These are phyloP conservation scores for Urocynchramus pylzowi DNA, from an alignment of 2,113 vertebrate species.

Conservation along the genomic window DNA sequence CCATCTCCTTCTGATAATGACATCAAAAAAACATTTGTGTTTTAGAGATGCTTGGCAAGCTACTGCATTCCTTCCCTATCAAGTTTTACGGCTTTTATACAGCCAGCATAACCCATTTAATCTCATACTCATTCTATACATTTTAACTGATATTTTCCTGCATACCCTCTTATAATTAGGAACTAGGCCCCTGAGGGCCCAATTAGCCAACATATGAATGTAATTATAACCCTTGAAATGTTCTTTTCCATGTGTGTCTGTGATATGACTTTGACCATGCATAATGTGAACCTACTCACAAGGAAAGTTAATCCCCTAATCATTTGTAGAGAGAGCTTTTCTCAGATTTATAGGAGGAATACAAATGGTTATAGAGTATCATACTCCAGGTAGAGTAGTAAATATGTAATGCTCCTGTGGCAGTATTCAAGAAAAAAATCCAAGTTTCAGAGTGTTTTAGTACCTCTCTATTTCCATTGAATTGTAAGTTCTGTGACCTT, in stretches of 20 bases:
- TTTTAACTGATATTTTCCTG: slow-evolving; percentile 67
- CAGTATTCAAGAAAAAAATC: slow-evolving; percentile 1
- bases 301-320: slow-evolving; percentile 62
- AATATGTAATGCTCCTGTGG: neutral
- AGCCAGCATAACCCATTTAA: slow-evolving; percentile 63
- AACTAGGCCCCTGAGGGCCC: slow-evolving; percentile 72
- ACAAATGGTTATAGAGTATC: slow-evolving; percentile 8
- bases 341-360: slow-evolving; percentile 40
- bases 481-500: neutral
- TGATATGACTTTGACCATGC: slow-evolving; percentile 63
- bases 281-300: slow-evolving; percentile 55
- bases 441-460: neutral
- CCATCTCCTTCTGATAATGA: slow-evolving; percentile 50
- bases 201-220: slow-evolving; percentile 77
- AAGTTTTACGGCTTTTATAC: slow-evolving; percentile 75
- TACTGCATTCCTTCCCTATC: slow-evolving; percentile 68
- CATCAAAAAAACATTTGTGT: slow-evolving; percentile 35
- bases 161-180: slow-evolving; percentile 72
- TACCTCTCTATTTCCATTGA: neutral
- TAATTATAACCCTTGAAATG: slow-evolving; percentile 74
- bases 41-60: slow-evolving; percentile 57
- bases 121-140: slow-evolving; percentile 70
- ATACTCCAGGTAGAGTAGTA: neutral
- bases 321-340: slow-evolving; percentile 53
- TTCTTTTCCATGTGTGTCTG: slow-evolving; percentile 67